Evolutionary conservation across 2,797 vertebrate species (phyloP).

Genomic region (Carcharodon carcharias): DNA sequence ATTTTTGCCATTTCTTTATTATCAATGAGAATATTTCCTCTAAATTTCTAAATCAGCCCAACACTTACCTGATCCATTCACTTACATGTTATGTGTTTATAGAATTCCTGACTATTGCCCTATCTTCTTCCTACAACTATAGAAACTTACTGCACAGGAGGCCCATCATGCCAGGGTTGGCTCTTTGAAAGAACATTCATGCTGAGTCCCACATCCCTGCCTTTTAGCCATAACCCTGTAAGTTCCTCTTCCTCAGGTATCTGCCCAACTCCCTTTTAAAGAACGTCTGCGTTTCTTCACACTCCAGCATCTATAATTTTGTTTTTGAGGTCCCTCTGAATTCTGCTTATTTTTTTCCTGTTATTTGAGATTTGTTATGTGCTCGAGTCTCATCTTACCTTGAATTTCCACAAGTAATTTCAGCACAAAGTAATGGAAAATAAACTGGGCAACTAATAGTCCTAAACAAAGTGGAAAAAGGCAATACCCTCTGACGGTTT

Average conservation of each 20-base stretch:
- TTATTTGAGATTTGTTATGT: background rate
- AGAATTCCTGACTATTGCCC: background rate
- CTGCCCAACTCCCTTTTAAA: background rate
- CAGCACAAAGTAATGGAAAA: background rate
- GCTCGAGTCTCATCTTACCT: background rate
- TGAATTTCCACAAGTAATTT: background rate
- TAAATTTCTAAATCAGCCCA: background rate
- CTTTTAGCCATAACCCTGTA: background rate
- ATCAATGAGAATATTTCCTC: background rate
- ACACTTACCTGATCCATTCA: background rate
- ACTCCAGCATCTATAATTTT: background rate
- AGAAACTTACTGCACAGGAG: background rate
- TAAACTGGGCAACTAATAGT: background rate
- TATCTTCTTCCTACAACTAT: background rate
- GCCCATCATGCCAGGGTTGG: background rate
- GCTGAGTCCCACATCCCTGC: background rate
- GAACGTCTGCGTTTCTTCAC: background rate
- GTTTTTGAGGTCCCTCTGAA: background rate
- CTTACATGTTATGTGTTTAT: background rate
- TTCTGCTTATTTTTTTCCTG: background rate
- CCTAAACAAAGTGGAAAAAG: background rate
- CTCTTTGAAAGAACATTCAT: background rate
- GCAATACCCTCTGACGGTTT: background rate
- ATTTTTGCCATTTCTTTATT: background rate
- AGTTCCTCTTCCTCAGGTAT: background rate